Evolutionary conservation across 1,140 invertebrate genomes (phyloP).

Genomic region (Saccostrea cuccullata): DNA sequence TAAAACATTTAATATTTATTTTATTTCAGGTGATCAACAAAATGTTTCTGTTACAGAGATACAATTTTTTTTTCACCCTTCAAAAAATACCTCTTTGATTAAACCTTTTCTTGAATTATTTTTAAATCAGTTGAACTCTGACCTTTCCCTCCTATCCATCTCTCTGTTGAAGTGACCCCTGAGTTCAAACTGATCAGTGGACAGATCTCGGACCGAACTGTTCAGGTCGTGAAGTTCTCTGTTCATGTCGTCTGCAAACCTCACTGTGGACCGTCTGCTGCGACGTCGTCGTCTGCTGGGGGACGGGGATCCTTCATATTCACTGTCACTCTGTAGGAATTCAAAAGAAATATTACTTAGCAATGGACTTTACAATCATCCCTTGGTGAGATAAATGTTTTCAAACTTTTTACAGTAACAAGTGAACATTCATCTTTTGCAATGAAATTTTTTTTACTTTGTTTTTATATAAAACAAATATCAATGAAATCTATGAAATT

Average conservation of each 20-base stretch:
- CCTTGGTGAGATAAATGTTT: too few species aligned
- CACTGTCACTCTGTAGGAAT: conserved; percentile 68
- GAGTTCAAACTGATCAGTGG: conserved; percentile 72
- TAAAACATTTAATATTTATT: background rate
- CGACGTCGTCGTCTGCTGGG: conserved; percentile 58
- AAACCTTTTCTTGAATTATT: too few species aligned
- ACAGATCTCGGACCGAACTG: conserved; percentile 73
- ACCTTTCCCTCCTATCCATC: conserved; percentile 73
- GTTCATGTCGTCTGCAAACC: conserved; percentile 77
- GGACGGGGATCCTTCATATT: conserved; percentile 68
- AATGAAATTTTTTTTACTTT: too few species aligned
- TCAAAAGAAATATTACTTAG: background rate
- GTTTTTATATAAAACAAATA: too few species aligned
- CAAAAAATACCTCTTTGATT: too few species aligned
- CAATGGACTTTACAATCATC: too few species aligned
- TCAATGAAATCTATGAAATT: too few species aligned
- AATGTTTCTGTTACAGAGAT: background rate
- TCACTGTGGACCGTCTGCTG: conserved; percentile 68
- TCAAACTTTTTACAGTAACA: too few species aligned
- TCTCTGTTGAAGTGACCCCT: conserved; percentile 72
- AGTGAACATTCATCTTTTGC: too few species aligned
- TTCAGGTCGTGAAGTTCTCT: conserved; percentile 74
- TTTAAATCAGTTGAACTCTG: background rate
- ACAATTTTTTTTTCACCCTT: background rate
- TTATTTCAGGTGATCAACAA: background rate